phyloP scores from a whole-genome alignment of 2,113 vertebrate genomes.

The Carassius carassius region DNA sequence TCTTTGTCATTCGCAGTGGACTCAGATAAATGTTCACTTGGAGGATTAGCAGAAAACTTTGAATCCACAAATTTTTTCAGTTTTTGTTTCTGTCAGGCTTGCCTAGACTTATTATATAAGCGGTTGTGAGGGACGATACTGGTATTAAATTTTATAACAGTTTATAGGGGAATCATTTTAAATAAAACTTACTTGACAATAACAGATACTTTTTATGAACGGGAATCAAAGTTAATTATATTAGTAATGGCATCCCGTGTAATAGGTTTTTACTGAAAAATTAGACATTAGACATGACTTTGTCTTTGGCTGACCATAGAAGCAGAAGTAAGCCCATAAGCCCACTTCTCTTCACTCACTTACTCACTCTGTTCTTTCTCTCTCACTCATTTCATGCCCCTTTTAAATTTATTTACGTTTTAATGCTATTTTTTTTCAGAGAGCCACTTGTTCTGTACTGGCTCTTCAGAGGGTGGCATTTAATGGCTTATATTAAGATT shows the following conservation, averaged over 20 bases:
- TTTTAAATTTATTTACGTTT: conserved; percentile 9
- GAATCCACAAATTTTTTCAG: no score
- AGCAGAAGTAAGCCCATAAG: neutral
- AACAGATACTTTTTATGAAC: no score
- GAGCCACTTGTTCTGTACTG: neutral
- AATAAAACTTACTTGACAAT: no score
- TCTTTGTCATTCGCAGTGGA: no score
- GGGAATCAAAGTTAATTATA: no score
- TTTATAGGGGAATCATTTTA: no score
- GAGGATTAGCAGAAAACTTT: no score
- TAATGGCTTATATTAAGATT: conserved; percentile 7
- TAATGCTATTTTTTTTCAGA: neutral
- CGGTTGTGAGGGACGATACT: no score
- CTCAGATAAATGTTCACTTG: no score
- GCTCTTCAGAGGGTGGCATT: conserved; percentile 26
- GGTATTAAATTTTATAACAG: no score
- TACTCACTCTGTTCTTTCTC: neutral
- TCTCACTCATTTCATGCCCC: neutral
- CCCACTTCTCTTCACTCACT: neutral
- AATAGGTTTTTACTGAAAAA: neutral
- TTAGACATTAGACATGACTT: neutral
- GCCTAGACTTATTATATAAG: no score
- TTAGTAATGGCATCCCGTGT: neutral
- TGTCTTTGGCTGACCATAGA: neutral
- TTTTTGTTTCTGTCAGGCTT: no score